Evolutionary conservation across 2,888 invertebrate genomes (phyloP).

Genomic region (Coremacera marginata): DNA sequence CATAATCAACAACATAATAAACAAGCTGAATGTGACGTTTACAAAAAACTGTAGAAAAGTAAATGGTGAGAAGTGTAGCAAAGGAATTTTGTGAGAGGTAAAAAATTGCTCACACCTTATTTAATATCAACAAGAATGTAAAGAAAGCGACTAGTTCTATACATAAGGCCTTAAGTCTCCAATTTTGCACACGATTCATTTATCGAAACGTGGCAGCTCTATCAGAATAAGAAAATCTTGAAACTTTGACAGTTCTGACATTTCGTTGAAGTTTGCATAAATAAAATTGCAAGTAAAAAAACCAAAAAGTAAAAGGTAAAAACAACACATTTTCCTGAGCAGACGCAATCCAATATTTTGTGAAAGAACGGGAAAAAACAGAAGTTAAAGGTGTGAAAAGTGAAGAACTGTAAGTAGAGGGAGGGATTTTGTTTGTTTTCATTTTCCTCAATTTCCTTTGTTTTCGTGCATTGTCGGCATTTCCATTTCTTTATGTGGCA

Average conservation of each 20-base stretch:
- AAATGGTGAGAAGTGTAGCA: no score
- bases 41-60: no score
- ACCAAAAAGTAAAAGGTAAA: background rate
- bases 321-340: slow-evolving; percentile 31
- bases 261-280: background rate
- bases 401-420: background rate
- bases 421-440: background rate
- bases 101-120: no score
- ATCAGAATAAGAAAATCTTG: background rate
- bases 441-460: background rate
- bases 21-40: no score
- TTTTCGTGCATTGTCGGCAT: background rate
- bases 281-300: background rate
- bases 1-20: no score
- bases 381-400: slow-evolving; percentile 9
- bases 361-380: no score
- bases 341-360: slow-evolving; percentile 12
- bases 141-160: no score
- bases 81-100: no score
- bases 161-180: no score
- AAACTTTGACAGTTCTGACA: slow-evolving; percentile 6
- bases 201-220: background rate
- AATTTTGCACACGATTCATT: no score
- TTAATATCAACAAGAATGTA: no score
- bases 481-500: background rate